Evolutionary conservation across 2,113 vertebrate species (phyloP).

Genomic region (Sula dactylatra): DNA sequence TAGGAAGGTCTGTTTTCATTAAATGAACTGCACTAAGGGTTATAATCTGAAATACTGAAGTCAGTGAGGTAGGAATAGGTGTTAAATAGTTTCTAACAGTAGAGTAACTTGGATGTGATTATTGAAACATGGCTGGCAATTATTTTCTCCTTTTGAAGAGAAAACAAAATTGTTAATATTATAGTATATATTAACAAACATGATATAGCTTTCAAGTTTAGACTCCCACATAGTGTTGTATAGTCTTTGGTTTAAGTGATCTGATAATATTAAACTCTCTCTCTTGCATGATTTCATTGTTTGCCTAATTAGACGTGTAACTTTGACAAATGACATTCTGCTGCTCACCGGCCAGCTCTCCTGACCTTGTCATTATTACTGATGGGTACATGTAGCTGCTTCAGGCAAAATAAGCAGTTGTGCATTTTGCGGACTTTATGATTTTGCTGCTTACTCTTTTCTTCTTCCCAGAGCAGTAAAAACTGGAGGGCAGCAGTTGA

Average conservation of each 20-base stretch:
- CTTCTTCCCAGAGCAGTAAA: slow-evolving; percentile 84
- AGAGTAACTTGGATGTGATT: not conserved
- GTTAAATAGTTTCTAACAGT: not conserved
- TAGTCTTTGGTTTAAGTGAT: not conserved
- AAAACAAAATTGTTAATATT: not conserved
- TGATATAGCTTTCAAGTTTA: not conserved
- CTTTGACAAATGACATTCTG: slow-evolving; percentile 72
- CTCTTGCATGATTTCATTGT: slow-evolving; percentile 13
- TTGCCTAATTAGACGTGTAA: slow-evolving; percentile 64
- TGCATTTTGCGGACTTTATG: slow-evolving; percentile 34
- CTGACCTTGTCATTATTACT: slow-evolving; percentile 76
- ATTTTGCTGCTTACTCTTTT: slow-evolving; percentile 30
- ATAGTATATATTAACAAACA: not conserved
- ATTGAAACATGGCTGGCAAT: not conserved
- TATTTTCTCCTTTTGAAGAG: not conserved
- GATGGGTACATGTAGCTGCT: slow-evolving; percentile 44
- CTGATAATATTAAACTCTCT: not conserved
- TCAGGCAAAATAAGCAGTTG: slow-evolving; percentile 62
- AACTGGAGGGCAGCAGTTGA: slow-evolving; percentile 97
- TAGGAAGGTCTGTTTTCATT: not conserved
- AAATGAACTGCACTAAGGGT: not conserved
- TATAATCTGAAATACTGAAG: not conserved
- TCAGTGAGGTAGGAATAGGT: not conserved
- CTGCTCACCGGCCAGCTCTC: slow-evolving; percentile 52
- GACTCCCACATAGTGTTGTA: not conserved